Evolutionary conservation across 2,888 invertebrate species (phyloP).

Genomic region (Andrena minutula): DNA sequence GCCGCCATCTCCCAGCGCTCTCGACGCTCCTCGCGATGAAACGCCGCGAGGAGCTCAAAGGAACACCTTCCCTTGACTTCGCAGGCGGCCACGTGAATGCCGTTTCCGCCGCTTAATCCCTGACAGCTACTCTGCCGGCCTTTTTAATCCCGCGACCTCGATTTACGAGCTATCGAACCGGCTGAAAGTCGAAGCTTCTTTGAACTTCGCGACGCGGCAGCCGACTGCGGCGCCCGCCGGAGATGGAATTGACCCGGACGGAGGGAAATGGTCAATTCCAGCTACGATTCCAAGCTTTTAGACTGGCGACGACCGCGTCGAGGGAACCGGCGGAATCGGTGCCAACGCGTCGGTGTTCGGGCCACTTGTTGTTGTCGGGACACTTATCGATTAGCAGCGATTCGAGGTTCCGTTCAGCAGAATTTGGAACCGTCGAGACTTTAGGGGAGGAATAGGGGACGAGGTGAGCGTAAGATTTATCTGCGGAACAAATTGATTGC

Average conservation of each 20-base stretch:
- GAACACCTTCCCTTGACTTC: slow-evolving; percentile 34
- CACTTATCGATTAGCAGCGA: neutral
- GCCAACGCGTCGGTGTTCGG: neutral
- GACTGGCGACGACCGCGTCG: neutral
- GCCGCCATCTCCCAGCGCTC: slow-evolving; percentile 24
- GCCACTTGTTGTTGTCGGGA: neutral
- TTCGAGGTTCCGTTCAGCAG: too few species aligned
- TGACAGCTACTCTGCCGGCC: slow-evolving; percentile 48
- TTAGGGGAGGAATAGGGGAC: too few species aligned
- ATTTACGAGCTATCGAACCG: slow-evolving; percentile 54
- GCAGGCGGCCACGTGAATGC: slow-evolving; percentile 46
- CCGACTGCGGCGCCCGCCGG: slow-evolving; percentile 33
- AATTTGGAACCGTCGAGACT: too few species aligned
- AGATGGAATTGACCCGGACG: slow-evolving; percentile 23
- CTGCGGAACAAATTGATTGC: too few species aligned
- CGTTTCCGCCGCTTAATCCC: slow-evolving; percentile 49
- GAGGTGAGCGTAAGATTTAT: too few species aligned
- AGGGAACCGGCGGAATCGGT: neutral
- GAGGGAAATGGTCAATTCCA: slow-evolving; percentile 32
- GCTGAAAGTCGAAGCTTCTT: slow-evolving; percentile 59
- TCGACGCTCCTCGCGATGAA: slow-evolving; percentile 26
- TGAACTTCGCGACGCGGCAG: slow-evolving; percentile 36
- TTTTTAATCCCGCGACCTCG: slow-evolving; percentile 60
- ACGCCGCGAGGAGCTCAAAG: slow-evolving; percentile 35
- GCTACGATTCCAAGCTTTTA: neutral